Evolutionary conservation across 2,888 invertebrate species (phyloP).

Genomic region (Hypolimnas misippus): DNA sequence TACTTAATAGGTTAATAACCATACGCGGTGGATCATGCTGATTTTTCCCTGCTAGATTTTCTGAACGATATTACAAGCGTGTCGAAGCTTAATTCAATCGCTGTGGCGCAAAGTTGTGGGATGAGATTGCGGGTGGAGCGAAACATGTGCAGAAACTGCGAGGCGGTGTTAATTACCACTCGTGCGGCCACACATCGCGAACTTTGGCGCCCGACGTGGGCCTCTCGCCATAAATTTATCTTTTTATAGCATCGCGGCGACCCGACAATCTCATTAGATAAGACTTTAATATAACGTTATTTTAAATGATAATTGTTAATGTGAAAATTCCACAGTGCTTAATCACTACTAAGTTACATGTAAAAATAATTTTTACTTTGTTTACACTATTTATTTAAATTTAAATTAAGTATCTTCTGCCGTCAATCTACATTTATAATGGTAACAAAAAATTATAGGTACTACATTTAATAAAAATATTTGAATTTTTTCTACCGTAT

Average conservation of each 20-base stretch:
- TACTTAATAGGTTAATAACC: background rate
- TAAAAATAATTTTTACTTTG: too few relatives aligned
- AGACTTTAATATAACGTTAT: constrained; percentile 14
- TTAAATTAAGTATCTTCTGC: too few relatives aligned
- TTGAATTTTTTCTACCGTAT: too few relatives aligned
- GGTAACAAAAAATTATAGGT: too few relatives aligned
- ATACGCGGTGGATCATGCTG: background rate
- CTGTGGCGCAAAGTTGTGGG: constrained; percentile 21
- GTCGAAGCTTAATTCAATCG: constrained; percentile 12
- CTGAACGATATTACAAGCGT: constrained; percentile 1
- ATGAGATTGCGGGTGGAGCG: constrained; percentile 30
- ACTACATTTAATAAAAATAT: too few relatives aligned
- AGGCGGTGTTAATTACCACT: constrained; percentile 82
- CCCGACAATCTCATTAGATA: constrained; percentile 30
- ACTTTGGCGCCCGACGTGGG: constrained; percentile 76
- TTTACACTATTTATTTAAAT: too few relatives aligned
- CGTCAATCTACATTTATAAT: too few relatives aligned
- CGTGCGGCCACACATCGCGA: constrained; percentile 81
- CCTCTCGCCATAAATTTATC: constrained; percentile 67
- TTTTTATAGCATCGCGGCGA: constrained; percentile 17
- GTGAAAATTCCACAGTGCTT: background rate
- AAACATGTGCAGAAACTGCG: constrained; percentile 47
- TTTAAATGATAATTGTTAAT: constrained; percentile 9
- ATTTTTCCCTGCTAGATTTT: background rate
- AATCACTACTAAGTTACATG: constrained; percentile 10